Evolutionary conservation across 2,797 vertebrate genomes (phyloP).

Genomic region (Bufotes viridis): DNA sequence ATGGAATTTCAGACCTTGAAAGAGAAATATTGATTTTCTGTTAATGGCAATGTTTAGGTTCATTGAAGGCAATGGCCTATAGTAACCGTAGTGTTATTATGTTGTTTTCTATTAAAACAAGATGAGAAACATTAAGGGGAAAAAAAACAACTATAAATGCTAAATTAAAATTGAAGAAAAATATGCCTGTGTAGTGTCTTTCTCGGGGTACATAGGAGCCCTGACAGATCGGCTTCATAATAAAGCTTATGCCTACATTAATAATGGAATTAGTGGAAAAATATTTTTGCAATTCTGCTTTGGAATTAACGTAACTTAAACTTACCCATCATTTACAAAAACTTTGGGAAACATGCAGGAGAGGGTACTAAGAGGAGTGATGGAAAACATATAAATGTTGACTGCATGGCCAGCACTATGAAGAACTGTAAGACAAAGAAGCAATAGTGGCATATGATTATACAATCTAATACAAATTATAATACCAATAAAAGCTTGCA

Average conservation of each 20-base stretch:
- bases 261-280: neutral
- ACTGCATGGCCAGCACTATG: slow-evolving; percentile 89
- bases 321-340: slow-evolving; percentile 90
- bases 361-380: slow-evolving; percentile 88
- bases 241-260: neutral
- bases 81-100: neutral
- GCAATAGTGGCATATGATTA: neutral
- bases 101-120: neutral
- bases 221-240: neutral
- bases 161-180: neutral
- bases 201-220: too few relatives aligned
- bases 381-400: slow-evolving; percentile 91
- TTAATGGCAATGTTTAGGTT: neutral
- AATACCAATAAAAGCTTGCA: neutral
- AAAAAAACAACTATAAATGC: neutral
- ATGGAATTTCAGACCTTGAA: slow-evolving; percentile 88
- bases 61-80: neutral
- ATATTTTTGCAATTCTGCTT: neutral
- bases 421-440: slow-evolving; percentile 76
- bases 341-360: slow-evolving; percentile 89
- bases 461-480: too few relatives aligned
- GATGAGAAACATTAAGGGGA: neutral
- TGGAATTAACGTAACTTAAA: neutral
- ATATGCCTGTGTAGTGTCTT: too few relatives aligned
- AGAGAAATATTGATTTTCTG: neutral